These are phyloP conservation scores for Drosophila kuntzei DNA, from an alignment of 2,888 invertebrate species.

Conservation along the genomic window DNA sequence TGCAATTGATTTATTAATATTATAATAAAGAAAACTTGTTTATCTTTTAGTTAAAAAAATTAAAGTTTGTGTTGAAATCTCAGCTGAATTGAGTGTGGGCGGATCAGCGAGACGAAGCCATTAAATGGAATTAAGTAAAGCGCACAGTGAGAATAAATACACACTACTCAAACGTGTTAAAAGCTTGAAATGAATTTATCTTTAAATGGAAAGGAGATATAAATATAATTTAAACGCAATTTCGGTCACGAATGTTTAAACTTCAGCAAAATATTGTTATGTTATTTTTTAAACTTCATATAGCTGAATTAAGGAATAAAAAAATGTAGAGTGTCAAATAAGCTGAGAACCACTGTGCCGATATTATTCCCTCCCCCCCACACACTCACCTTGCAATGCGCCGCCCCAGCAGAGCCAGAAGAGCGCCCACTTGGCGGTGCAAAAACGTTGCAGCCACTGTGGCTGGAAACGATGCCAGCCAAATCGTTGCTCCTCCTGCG, in stretches of 20 bases:
- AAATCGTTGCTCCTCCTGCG: conserved; percentile 84
- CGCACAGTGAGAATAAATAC: conserved; percentile 24
- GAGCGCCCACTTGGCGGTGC: conserved; percentile 91
- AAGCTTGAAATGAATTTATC: too few relatives aligned
- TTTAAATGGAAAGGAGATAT: too few relatives aligned
- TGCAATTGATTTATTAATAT: background rate
- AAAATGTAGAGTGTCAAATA: too few relatives aligned
- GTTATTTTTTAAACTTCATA: too few relatives aligned
- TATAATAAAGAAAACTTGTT: background rate
- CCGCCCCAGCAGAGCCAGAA: conserved; percentile 94
- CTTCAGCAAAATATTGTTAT: too few relatives aligned
- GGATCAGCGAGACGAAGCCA: conserved; percentile 40
- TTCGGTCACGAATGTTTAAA: too few relatives aligned
- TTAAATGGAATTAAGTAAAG: conserved; percentile 62
- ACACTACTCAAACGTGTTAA: too few relatives aligned
- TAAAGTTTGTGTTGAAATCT: conserved; percentile 18
- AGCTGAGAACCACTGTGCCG: too few relatives aligned
- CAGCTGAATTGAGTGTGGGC: conserved; percentile 39
- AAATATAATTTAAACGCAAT: too few relatives aligned
- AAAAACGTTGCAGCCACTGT: conserved; percentile 89
- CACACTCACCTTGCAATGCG: conserved; percentile 89
- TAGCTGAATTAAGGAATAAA: too few relatives aligned
- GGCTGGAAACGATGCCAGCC: conserved; percentile 90
- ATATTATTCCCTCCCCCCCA: background rate
- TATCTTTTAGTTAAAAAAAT: conserved; percentile 1